Conservation (phyloP, 2,797 vertebrate species). For the Rhynchotus rufescens region DNA sequence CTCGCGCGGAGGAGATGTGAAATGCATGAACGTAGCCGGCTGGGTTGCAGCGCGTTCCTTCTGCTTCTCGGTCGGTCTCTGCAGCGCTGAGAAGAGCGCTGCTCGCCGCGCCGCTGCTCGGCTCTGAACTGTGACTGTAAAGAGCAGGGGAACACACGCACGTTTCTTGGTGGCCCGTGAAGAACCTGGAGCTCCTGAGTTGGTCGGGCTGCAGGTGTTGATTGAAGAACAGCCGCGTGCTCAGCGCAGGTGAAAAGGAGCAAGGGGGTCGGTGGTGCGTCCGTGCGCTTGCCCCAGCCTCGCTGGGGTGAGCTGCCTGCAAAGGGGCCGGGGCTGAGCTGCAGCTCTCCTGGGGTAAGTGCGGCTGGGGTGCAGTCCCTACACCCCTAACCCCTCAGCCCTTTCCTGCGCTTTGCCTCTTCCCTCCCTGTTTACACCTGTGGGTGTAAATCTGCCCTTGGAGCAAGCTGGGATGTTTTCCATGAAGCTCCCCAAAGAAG, state of each 20-base stretch:
- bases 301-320: neutral
- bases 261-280: neutral
- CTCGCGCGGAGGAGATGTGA: slow-evolving; percentile 54
- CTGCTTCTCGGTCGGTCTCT: slow-evolving; percentile 70
- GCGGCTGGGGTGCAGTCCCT: neutral
- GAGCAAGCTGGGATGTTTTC: neutral
- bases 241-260: slow-evolving; percentile 68
- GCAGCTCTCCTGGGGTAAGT: neutral
- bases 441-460: neutral
- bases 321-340: neutral
- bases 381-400: neutral
- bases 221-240: slow-evolving; percentile 68
- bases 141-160: slow-evolving; percentile 73
- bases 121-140: slow-evolving; percentile 72
- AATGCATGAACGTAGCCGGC: slow-evolving; percentile 58
- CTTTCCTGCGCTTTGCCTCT: rapidly evolving
- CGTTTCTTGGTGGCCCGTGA: slow-evolving; percentile 70
- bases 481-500: neutral
- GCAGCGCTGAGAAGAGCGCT: slow-evolving; percentile 70
- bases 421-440: neutral
- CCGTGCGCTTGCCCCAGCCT: neutral
- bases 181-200: slow-evolving; percentile 71
- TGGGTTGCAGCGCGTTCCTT: slow-evolving; percentile 61
- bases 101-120: slow-evolving; percentile 62
- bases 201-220: slow-evolving; percentile 65